phyloP scores from a whole-genome alignment of 2,888 invertebrate species.

The Bedellia somnulentella region DNA sequence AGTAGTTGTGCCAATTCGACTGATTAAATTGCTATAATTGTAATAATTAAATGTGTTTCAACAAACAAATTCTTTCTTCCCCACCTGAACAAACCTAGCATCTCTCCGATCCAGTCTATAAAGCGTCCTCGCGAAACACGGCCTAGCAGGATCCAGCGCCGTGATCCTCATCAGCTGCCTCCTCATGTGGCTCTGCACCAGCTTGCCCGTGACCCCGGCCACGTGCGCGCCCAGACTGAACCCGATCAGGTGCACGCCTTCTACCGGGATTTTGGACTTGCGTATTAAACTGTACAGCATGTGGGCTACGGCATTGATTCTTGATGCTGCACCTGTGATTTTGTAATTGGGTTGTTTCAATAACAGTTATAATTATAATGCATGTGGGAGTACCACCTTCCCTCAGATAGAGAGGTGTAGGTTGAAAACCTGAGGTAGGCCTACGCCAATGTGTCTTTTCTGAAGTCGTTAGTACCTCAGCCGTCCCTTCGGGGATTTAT shows the following conservation, averaged over 20 bases:
- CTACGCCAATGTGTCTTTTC: too few species aligned
- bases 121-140: slow-evolving; percentile 26
- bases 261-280: slow-evolving; percentile 26
- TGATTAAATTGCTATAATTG: too few species aligned
- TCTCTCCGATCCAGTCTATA: slow-evolving; percentile 23
- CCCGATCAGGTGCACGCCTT: slow-evolving; percentile 60
- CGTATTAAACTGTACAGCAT: slow-evolving; percentile 24
- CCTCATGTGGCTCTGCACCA: slow-evolving; percentile 22
- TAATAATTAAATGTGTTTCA: too few species aligned
- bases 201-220: slow-evolving; percentile 45
- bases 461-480: too few species aligned
- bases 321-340: slow-evolving; percentile 32
- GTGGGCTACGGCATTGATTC: slow-evolving; percentile 26
- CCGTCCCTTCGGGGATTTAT: too few species aligned
- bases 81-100: slow-evolving; percentile 36
- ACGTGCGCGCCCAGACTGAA: slow-evolving; percentile 68
- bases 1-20: too few species aligned
- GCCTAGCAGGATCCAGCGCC: slow-evolving; percentile 41
- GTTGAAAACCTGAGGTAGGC: too few species aligned
- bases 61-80: too few species aligned
- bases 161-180: slow-evolving; percentile 27
- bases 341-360: too few species aligned
- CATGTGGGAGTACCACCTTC: too few species aligned
- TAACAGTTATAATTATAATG: too few species aligned
- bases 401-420: too few species aligned